Evolutionary conservation across 2,113 vertebrate genomes (phyloP).

Genomic region (Tichodroma muraria): DNA sequence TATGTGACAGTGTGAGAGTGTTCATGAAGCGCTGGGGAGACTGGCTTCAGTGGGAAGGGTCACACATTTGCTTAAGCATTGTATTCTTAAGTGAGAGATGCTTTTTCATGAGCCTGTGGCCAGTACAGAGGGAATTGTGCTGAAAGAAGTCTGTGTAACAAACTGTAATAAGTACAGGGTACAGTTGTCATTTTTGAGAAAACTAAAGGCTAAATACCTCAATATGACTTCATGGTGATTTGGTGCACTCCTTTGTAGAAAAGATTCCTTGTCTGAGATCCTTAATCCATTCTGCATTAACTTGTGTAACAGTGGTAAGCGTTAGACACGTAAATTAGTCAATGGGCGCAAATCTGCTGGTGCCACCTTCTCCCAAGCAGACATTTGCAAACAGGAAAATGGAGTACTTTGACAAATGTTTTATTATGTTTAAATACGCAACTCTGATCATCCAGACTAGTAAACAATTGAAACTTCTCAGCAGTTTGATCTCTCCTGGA

Average conservation of each 20-base stretch:
- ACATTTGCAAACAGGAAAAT: neutral
- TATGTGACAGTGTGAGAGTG: neutral
- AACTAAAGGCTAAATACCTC: neutral
- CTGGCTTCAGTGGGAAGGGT: neutral
- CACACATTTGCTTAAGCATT: neutral
- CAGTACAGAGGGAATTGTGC: neutral
- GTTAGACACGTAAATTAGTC: neutral
- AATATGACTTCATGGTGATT: neutral
- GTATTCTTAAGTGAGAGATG: neutral
- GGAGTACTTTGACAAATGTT: neutral
- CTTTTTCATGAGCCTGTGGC: neutral
- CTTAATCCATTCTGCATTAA: neutral
- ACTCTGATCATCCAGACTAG: neutral
- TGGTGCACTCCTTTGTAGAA: neutral
- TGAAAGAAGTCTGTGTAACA: neutral
- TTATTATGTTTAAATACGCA: fast-evolving
- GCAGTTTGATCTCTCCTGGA: neutral
- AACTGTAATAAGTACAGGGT: neutral
- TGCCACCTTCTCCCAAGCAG: neutral
- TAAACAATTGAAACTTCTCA: neutral
- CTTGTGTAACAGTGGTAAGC: neutral
- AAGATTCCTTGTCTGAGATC: neutral
- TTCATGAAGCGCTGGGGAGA: neutral
- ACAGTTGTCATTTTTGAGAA: neutral
- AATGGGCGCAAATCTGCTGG: neutral